Evolutionary conservation across 2,888 invertebrate species (phyloP), one percentile per base, ranked within the genome.

Genomic region (Limnephilus auricula): DNA sequence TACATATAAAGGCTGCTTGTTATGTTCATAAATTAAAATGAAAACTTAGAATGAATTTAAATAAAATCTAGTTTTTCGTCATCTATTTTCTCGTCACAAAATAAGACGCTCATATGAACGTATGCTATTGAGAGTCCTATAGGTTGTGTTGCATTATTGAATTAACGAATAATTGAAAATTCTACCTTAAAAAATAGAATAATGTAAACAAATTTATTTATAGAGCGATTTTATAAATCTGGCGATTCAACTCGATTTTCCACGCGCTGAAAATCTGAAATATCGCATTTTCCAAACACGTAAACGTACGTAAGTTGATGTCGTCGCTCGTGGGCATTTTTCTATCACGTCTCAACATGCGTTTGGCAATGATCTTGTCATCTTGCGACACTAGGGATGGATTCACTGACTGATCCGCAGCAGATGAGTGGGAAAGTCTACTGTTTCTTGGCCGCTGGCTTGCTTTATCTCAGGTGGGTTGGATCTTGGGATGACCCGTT

Each of bases 311-410:
- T 25, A 37, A 45, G 40, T 5, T 18, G 12, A 30, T 18, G 40
- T 25, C 37, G 84, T 31, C 30, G 13, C 34, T 31, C 31, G 82
- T 31, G 82, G 32, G 18, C 82, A 45, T 65, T 15, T 65, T 65
- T 65, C 50, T 65, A 18, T 65, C 18, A 65, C 50, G 18, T 15
- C 65, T n/a, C 87, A 34, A 25, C 87, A 30, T 30, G 87, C 65
- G 87, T 87, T 87, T 50, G 87, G 87, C 87, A 87, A 87, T 87
- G 87, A 87, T 87, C 87, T 87, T 65, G 87, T 78, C 31, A 30
- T 31, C 45, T 50, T 15, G 82, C 18, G 82, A 31, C 82, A 34
- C 82, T 13, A 18, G 80, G 31, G 10, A 30, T 32, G 80, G 80
- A 80, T 32, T 31, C 32, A 31, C 31, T 82, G 34, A 82, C 31